Evolutionary conservation across 2,888 invertebrate species (phyloP).

Genomic region (Netelia virgata): DNA sequence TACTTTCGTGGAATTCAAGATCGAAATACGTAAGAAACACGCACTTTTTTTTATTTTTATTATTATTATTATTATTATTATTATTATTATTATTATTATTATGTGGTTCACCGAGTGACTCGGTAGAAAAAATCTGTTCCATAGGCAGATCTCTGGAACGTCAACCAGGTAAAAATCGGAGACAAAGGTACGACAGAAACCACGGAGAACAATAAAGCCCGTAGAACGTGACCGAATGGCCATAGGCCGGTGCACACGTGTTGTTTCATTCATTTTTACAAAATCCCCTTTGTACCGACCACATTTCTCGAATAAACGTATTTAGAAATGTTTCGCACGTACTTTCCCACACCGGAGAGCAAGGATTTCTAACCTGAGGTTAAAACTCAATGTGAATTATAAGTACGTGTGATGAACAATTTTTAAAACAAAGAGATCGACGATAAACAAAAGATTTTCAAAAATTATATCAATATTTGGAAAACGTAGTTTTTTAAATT

Average conservation of each 20-base stretch:
- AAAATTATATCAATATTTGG: no score
- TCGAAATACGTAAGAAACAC: slow-evolving; percentile 22
- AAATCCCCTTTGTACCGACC: neutral
- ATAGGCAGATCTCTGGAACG: neutral
- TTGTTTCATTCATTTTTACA: slow-evolving; percentile 24
- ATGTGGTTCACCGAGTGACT: slow-evolving; percentile 3
- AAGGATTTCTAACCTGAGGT: no score
- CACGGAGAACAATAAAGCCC: slow-evolving; percentile 6
- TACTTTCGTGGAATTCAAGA: slow-evolving; percentile 48
- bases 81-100: neutral
- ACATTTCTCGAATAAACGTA: no score
- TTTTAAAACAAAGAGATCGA: no score
- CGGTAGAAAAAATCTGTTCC: neutral
- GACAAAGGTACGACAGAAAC: slow-evolving; percentile 22
- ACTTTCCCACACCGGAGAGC: no score
- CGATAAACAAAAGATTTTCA: no score
- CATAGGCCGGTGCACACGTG: slow-evolving; percentile 25
- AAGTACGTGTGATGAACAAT: no score
- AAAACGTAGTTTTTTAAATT: no score
- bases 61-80: neutral
- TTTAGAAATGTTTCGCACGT: no score
- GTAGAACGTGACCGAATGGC: neutral
- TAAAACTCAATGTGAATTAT: no score
- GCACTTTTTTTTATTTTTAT: neutral
- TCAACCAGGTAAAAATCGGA: neutral